Evolutionary conservation across 2,888 invertebrate genomes (phyloP), one percentile per base, ranked within the genome.

Genomic region (Trichopoda pennipes): DNA sequence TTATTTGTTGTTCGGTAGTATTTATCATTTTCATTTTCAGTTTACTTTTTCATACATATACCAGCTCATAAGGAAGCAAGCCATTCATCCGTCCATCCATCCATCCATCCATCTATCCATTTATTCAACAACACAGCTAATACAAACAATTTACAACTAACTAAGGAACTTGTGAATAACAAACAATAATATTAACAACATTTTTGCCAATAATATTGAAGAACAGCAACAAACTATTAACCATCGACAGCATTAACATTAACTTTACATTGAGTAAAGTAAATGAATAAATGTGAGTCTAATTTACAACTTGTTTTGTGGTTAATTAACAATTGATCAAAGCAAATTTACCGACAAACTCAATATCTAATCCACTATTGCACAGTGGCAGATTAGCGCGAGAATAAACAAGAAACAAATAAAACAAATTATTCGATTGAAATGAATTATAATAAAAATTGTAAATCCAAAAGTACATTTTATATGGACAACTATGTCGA

Each of bases 311-410:
- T 85, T 85, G 84, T 85, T 85, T 84, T 84, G 85, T 77, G 85
- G 84, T 83, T 85, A 85, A 85, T 84, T 85, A 84, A 81, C 76
- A 81, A 80, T 84, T 85, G 85, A 85, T 85, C 83, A 85, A 85
- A 85, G 83, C 19, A 35, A 82, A 53, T 61, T 21, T 23, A 35
- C 75, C 80, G 80, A 19, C 55, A 32, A 32, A 44, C 16, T n/a
- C 17, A 58, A 21, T 21, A 73, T 51, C 68, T 42, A 32, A 63
- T 66, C 51, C 47, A 64, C 21, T 19, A 7, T 53, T 38, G 47
- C 28, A 77, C 38, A 7, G 38, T 38, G 38, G 38, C 38, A 12
- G 10, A 12, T 12, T 12, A 38, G 38, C 12, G 56, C 47, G 47
- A 61, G 53, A 61, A 60, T 51, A 38, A 72, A 72, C 38, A 17